Percentiles rank a stretch among this genome's conserved stretches.
phyloP scores from a whole-genome alignment of 2,888 invertebrate species.

The Vanessa cardui region DNA sequence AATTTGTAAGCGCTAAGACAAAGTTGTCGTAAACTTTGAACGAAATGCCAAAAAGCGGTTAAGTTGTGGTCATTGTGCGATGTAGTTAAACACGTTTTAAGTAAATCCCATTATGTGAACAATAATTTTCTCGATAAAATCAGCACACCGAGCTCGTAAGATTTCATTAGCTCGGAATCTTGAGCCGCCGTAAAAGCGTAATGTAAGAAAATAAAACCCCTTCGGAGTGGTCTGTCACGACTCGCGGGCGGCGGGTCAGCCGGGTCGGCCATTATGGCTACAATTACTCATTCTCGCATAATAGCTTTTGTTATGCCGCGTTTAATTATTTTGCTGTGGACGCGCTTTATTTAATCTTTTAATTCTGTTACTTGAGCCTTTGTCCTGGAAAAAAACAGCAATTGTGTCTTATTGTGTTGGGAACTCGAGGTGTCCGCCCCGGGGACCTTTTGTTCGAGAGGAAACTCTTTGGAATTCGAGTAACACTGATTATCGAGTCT shows the following conservation, averaged over 20 bases:
- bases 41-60: no score
- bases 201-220: neutral
- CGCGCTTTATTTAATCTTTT: slow-evolving; percentile 23
- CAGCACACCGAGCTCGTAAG: neutral
- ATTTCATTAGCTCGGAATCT: neutral
- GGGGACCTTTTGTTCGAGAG: neutral
- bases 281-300: slow-evolving; percentile 28
- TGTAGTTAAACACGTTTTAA: no score
- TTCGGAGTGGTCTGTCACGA: neutral
- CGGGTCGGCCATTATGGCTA: neutral
- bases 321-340: slow-evolving; percentile 22
- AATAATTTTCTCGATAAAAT: no score
- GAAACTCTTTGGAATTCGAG: neutral
- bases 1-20: no score
- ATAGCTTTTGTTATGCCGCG: slow-evolving; percentile 26
- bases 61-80: no score
- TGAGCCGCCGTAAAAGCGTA: slow-evolving; percentile 3
- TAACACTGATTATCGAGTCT: neutral
- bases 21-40: no score
- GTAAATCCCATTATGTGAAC: neutral
- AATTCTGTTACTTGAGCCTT: slow-evolving; percentile 22
- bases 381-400: slow-evolving; percentile 9
- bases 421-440: neutral
- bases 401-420: slow-evolving; percentile 2
- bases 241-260: neutral